phyloP scores from a whole-genome alignment of 1,140 invertebrate genomes.

The Scaptomyza hsui region DNA sequence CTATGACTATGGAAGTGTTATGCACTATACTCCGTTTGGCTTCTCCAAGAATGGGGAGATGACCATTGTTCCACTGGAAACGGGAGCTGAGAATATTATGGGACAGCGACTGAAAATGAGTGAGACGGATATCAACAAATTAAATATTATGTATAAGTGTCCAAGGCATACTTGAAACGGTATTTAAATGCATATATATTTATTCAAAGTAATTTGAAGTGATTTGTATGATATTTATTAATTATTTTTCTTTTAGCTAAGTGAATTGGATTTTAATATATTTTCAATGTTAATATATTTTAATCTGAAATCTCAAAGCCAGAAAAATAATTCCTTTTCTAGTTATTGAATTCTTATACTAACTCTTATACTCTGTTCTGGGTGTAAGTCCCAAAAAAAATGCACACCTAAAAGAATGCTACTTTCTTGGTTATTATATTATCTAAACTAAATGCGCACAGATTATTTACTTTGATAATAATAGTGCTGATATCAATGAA shows the following conservation, averaged over 20 bases:
- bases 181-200: not conserved
- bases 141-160: conserved; percentile 85
- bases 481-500: not conserved
- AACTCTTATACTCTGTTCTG: too few relatives aligned
- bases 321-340: too few relatives aligned
- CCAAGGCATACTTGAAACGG: conserved; percentile 56
- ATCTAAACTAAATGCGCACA: too few relatives aligned
- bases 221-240: not conserved
- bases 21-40: conserved; percentile 89
- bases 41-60: conserved; percentile 90
- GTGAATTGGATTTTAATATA: too few relatives aligned
- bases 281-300: too few relatives aligned
- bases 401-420: too few relatives aligned
- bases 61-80: conserved; percentile 86
- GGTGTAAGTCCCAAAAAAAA: not conserved
- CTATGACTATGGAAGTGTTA: conserved; percentile 88
- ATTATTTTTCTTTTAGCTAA: too few relatives aligned
- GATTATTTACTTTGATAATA: too few relatives aligned
- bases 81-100: conserved; percentile 70
- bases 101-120: conserved; percentile 86
- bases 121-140: conserved; percentile 85
- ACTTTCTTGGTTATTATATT: too few relatives aligned
- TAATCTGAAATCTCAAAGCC: too few relatives aligned
- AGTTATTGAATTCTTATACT: too few relatives aligned
- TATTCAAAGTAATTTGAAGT: not conserved